Base-by-base conservation (phyloP, 1,140 invertebrate genomes). In the Drosophila tristis region DNA sequence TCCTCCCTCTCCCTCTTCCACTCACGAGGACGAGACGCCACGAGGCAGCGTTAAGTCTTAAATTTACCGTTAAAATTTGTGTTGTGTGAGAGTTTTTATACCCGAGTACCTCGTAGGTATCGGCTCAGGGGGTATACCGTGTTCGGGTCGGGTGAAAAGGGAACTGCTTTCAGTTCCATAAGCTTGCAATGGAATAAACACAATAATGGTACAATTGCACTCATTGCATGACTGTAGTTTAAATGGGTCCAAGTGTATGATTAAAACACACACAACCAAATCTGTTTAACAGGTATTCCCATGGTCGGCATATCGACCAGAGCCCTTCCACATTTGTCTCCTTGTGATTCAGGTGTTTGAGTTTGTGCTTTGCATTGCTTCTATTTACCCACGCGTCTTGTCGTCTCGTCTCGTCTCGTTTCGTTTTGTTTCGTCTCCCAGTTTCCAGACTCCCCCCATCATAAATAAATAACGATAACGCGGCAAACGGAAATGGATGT, bases 61-160 rank as follows among this genome's bases (percentile, higher is more conserved):
- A 86, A 86, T 86, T 86, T 86, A 80, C 50, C 72, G 80, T 85
- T 84, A 84, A 84, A 62, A 31, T 74, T 74, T 76, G 62, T 74
- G 39, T 56, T 39, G 35, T 39, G 35, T 39, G 35, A 39, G 35
- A 39, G 35, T 39, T 39, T 39, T 39, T 39, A 4, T 39, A 39
- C 35, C 11, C 11, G 11, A 11, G 4, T 39, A 13, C 35, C 35
- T 39, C 35, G 35, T 39, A 39, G 4, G 4, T 11, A 39, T 13
- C 35, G 8, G 35, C 5, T 29, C 26, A 2, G 9, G 31, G 31
- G 31, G 8, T 35, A 35, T 35, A 35, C 8, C 8, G 9, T 35
- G 9, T 35, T 29, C 23, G 23, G 1, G 23, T 25, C 16, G 23
- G 2, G 23, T 29, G 7, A 7, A 29, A 29, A 29, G 2, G 29